phyloP scores from a whole-genome alignment of 2,888 invertebrate species.

The Epistrophella euchroma region DNA sequence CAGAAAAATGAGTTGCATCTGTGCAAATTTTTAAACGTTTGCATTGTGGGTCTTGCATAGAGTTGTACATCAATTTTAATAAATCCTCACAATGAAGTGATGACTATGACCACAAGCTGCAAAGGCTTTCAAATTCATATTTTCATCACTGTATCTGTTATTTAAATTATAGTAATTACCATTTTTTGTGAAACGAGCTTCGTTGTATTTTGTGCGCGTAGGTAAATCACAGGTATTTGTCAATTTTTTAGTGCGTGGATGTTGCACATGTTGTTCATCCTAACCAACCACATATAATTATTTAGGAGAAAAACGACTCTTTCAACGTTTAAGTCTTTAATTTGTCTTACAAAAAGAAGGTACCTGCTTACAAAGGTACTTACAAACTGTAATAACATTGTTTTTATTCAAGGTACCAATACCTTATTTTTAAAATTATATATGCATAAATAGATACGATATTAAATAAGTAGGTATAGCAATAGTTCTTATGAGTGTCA shows the following conservation, averaged over 20 bases:
- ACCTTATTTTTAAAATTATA: no score
- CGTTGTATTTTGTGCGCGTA: not conserved
- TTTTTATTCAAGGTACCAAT: no score
- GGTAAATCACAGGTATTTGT: not conserved
- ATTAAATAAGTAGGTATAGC: no score
- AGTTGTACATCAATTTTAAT: slow-evolving; percentile 56
- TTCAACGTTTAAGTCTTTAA: no score
- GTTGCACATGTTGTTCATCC: slow-evolving; percentile 30
- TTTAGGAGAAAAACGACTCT: not conserved
- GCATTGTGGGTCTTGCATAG: not conserved
- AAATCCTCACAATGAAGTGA: slow-evolving; percentile 56
- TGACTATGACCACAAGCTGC: slow-evolving; percentile 57
- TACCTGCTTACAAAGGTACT: no score
- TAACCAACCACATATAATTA: slow-evolving; percentile 46
- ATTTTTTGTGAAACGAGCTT: not conserved
- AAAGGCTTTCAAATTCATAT: slow-evolving; percentile 56
- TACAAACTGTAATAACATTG: no score
- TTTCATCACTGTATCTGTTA: slow-evolving; percentile 65
- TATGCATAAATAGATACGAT: no score
- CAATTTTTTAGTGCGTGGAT: slow-evolving; percentile 13
- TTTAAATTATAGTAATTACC: slow-evolving; percentile 68
- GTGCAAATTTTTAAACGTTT: not conserved
- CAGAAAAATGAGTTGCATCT: slow-evolving; percentile 22
- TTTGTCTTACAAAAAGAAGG: not conserved
- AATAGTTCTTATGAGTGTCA: no score